Evolutionary conservation across 2,888 invertebrate species (phyloP).

Genomic region (Acheta domesticus): DNA sequence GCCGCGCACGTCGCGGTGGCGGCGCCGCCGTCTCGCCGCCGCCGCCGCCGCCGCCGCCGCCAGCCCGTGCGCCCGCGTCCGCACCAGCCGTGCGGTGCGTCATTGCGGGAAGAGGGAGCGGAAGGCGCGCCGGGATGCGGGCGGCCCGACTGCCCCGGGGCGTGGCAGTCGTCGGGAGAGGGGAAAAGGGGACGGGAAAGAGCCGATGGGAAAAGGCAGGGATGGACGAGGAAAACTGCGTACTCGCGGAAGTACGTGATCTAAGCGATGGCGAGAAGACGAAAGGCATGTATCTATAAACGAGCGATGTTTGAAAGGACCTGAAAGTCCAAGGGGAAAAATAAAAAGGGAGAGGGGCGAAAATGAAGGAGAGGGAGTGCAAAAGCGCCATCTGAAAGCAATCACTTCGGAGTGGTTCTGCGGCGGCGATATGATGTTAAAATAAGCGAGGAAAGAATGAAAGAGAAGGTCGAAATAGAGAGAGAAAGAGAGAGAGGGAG

Average conservation of each 20-base stretch:
- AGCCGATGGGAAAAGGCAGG: too few species aligned
- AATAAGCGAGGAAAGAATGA: neutral
- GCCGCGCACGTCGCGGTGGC: neutral
- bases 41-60: neutral
- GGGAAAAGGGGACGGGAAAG: neutral
- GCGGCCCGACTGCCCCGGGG: neutral
- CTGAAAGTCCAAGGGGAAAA: constrained; percentile 22
- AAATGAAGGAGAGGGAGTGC: neutral
- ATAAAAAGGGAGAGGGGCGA: neutral
- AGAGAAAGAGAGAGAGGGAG: neutral
- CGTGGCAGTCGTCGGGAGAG: neutral
- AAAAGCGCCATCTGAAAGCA: neutral
- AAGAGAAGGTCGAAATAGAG: neutral
- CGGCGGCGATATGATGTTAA: neutral
- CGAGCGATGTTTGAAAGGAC: neutral
- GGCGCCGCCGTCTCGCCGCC: neutral
- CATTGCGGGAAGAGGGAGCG: constrained; percentile 21
- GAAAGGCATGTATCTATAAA: neutral
- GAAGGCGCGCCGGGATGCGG: neutral
- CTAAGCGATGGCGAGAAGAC: neutral
- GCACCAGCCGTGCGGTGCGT: neutral
- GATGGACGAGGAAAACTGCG: neutral
- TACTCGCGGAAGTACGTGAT: too few species aligned
- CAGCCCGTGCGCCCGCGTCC: too few species aligned
- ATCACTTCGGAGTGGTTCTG: neutral